Percentiles rank a stretch among this genome's conserved stretches.
These are phyloP conservation scores for Dasypogon diadema DNA, from an alignment of 2,888 invertebrate species.

Conservation along the genomic window DNA sequence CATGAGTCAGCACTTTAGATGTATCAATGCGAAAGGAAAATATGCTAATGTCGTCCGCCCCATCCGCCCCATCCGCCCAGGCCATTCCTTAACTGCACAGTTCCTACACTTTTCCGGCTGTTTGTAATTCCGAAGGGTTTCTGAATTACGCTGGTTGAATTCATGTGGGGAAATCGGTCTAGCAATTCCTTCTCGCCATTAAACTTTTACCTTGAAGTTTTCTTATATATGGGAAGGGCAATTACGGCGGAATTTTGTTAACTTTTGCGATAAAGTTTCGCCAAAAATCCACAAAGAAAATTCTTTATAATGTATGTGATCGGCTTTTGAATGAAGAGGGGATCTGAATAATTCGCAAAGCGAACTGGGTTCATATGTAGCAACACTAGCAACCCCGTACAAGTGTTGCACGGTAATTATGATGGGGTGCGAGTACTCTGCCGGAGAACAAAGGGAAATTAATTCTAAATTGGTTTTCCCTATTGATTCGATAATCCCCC, in stretches of 20 bases:
- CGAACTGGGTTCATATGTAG: conserved; percentile 27
- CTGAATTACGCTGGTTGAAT: conserved; percentile 55
- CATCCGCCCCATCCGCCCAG: background rate
- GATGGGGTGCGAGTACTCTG: background rate
- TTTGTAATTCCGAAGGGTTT: conserved; percentile 56
- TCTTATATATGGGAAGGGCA: conserved; percentile 15
- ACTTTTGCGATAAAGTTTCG: conserved; percentile 48
- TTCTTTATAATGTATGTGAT: conserved; percentile 45
- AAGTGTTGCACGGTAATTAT: conserved; percentile 27
- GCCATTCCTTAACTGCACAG: conserved; percentile 25
- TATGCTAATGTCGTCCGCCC: conserved; percentile 52
- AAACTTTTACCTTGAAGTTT: conserved; percentile 46
- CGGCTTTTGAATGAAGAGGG: conserved; percentile 30
- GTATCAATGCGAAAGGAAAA: conserved; percentile 55
- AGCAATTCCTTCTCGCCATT: conserved; percentile 50
- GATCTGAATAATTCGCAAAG: conserved; percentile 4
- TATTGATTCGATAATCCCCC: conserved; percentile 41
- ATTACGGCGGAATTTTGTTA: conserved; percentile 45
- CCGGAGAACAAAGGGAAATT: conserved; percentile 37
- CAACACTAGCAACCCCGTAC: conserved; percentile 16
- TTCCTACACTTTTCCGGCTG: conserved; percentile 51
- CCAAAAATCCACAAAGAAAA: conserved; percentile 43
- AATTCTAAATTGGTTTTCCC: conserved; percentile 41
- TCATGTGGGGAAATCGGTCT: conserved; percentile 54
- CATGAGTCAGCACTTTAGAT: conserved; percentile 56